Conservation (phyloP, 1,140 invertebrate species). For the Condylostylus longicornis region DNA sequence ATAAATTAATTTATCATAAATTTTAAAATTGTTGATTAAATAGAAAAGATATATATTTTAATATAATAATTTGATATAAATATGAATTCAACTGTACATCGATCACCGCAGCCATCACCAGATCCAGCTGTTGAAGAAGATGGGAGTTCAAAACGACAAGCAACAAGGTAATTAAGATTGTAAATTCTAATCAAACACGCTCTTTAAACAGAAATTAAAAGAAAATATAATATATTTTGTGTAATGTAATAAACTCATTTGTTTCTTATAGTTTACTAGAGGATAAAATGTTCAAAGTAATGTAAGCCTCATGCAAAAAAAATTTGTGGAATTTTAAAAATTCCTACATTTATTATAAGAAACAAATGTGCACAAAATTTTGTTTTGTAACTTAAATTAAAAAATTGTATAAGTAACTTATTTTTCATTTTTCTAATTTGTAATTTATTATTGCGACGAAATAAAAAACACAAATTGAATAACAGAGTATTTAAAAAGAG, state of each 20-base stretch:
- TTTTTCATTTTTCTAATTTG: background rate
- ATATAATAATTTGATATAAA: no score
- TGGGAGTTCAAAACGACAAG: conserved; percentile 36
- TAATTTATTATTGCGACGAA: background rate
- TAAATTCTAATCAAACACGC: no score
- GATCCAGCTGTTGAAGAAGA: conserved; percentile 33
- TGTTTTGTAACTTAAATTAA: background rate
- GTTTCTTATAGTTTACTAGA: background rate
- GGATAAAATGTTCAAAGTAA: no score
- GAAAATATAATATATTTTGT: background rate
- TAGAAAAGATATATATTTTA: no score
- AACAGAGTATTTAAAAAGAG: conserved; percentile 87
- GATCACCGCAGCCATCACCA: conserved; percentile 3
- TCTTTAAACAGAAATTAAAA: background rate
- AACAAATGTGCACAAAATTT: background rate
- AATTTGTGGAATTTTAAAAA: no score
- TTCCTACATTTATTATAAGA: no score
- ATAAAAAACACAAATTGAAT: no score
- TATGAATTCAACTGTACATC: no score
- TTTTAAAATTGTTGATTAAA: no score
- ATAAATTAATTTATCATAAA: no score
- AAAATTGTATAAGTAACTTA: background rate
- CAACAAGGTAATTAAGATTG: conserved; percentile 26
- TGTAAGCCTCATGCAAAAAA: no score
- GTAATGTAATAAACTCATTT: background rate